Percentiles rank a stretch among this genome's conserved stretches.
phyloP scores from a whole-genome alignment of 2,888 invertebrate species.

The Epistrophella euchroma region DNA sequence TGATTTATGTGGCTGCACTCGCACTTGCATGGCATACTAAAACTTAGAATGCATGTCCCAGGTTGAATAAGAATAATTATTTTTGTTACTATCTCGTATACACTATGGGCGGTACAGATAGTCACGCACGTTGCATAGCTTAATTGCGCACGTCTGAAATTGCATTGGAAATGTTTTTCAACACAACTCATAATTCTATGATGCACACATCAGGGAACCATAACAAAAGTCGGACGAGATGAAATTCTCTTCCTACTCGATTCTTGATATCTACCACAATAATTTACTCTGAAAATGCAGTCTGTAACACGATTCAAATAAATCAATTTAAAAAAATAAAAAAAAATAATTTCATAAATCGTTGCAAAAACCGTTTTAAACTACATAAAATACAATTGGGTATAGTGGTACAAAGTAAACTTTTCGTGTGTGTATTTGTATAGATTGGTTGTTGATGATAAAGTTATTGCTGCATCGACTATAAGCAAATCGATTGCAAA shows the following conservation, averaged over 20 bases:
- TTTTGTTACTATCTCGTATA: slow-evolving; percentile 8
- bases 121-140: slow-evolving; percentile 25
- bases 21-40: background rate
- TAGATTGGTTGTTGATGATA: background rate
- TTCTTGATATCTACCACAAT: slow-evolving; percentile 5
- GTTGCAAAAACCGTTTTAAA: slow-evolving; percentile 2
- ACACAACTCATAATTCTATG: background rate
- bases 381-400: background rate
- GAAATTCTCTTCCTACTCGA: slow-evolving; percentile 21
- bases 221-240: background rate
- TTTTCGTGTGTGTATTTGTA: background rate
- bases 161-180: slow-evolving; percentile 25
- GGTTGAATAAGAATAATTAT: slow-evolving; percentile 24
- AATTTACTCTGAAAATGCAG: background rate
- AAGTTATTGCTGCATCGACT: background rate
- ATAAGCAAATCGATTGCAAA: too few relatives aligned
- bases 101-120: slow-evolving; percentile 7
- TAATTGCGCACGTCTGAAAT: slow-evolving; percentile 33
- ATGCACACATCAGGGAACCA: background rate
- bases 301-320: background rate
- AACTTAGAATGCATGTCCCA: background rate
- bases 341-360: background rate
- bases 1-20: slow-evolving; percentile 33
- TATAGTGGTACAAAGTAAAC: background rate
- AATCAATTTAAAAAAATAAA: slow-evolving; percentile 18